phyloP scores from a whole-genome alignment of 1,140 invertebrate species.

The Venustaconcha ellipsiformis region DNA sequence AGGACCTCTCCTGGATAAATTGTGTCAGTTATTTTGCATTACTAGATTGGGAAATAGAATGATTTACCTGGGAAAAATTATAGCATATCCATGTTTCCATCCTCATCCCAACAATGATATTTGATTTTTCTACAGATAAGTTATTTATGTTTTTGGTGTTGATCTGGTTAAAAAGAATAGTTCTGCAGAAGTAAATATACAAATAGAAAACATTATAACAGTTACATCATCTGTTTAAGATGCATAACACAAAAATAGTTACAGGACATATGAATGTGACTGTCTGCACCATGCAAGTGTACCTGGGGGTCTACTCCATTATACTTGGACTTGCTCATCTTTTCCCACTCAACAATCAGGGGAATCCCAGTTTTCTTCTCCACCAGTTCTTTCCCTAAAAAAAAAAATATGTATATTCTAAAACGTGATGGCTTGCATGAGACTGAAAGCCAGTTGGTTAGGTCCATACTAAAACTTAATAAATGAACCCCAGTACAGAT shows the following conservation, averaged over 20 bases:
- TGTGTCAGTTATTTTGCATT: too few species aligned
- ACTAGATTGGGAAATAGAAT: too few species aligned
- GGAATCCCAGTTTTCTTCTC: constrained; percentile 76
- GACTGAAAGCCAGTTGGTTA: not conserved
- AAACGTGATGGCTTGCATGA: not conserved
- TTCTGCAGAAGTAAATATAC: not conserved
- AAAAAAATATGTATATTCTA: constrained; percentile 10
- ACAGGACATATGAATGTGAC: not conserved
- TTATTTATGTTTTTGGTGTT: not conserved
- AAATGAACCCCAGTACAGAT: not conserved
- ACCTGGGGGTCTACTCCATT: constrained; percentile 95
- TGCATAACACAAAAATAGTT: not conserved
- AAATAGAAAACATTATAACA: not conserved
- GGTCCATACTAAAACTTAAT: not conserved
- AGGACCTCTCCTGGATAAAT: too few species aligned
- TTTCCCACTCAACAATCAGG: constrained; percentile 89
- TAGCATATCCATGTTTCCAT: too few species aligned
- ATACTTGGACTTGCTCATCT: constrained; percentile 99
- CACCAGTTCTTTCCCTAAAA: constrained; percentile 71
- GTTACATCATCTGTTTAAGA: not conserved
- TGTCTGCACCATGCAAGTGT: constrained; percentile 4
- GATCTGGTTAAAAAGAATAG: not conserved
- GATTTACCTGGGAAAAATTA: too few species aligned
- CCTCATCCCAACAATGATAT: too few species aligned
- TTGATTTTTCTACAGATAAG: not conserved